Evolutionary conservation across 2,113 vertebrate species (phyloP), one percentile per base, ranked within the genome.

Genomic region (Brachyistius frenatus): DNA sequence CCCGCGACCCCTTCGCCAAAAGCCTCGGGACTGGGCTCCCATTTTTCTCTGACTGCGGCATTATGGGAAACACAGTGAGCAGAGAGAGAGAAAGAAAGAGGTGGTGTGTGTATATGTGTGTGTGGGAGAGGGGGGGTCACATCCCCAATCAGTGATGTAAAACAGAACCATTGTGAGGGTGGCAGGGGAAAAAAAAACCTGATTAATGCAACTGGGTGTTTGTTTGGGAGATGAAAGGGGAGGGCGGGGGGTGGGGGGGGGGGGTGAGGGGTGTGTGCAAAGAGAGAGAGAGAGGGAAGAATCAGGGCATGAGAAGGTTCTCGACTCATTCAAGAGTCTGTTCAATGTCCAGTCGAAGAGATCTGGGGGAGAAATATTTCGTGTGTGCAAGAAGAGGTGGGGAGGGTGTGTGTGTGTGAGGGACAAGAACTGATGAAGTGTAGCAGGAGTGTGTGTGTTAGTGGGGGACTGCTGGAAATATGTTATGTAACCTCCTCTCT

Each of bases 121-220:
- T 55, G 65, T 32, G 10, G 6, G 49, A 14, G 47, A 16, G 1
- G 58, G 52, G 70, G 69, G 66, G 79, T 76, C 72, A 72, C 15
- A 81, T 88, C 86, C 67, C 88, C 78, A 88, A 91, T 92, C 90
- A 90, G 85, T 93, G 93, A 94, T 92, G 86, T 91, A 92, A 94
- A 93, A 87, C 93, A 94, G 93, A 93, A 33, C 83, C 87, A 89
- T 92, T 94, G 90, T 93, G 77, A 91, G 55, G 60, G 78, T 86
- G 91, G 85, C 76, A 83, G 78, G 86, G 44, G 78, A 9, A 53
- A 81, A 80, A 78, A 85, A 81, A 56, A 16, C 71, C 88, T 92
- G 91, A 94, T 93, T 94, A 92, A 94, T 91, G 88, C 90, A 90
- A 81, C 49, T 5, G 86, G 82, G 81, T 89, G 90, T 90, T 93